A percentile compares a stretch with the other conserved stretches of the same genome.
Evolutionary conservation across 1,140 invertebrate genomes (phyloP).

Genomic region (Calliopsis andreniformis): DNA sequence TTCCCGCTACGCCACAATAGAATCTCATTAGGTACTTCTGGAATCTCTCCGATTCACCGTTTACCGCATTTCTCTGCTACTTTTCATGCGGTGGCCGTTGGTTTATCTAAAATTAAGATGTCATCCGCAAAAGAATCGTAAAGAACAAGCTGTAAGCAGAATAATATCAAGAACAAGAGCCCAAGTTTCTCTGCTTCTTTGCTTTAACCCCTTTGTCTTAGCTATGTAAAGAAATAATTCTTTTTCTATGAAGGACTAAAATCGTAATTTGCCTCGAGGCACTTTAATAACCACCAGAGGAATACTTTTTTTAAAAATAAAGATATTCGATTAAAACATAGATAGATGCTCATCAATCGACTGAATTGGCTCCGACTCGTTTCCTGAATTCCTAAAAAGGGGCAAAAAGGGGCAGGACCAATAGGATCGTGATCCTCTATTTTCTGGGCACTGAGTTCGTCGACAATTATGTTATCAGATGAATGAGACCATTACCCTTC

Average conservation of each 20-base stretch:
- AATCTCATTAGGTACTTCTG: slow-evolving; percentile 56
- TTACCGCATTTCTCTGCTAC: neutral
- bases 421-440: slow-evolving; percentile 26
- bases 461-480: slow-evolving; percentile 48
- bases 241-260: too few species aligned
- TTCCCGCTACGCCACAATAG: slow-evolving; percentile 54
- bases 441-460: neutral
- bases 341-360: too few species aligned
- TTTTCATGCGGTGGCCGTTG: slow-evolving; percentile 39
- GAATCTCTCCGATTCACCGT: neutral
- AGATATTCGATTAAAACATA: too few species aligned
- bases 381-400: neutral
- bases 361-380: neutral
- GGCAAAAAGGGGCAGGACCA: too few species aligned
- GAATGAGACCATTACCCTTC: slow-evolving; percentile 29
- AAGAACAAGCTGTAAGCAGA: neutral
- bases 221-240: neutral
- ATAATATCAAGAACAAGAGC: neutral
- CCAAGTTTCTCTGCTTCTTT: neutral
- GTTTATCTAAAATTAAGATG: slow-evolving; percentile 49
- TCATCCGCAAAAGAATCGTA: neutral
- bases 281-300: too few species aligned
- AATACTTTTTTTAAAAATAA: too few species aligned
- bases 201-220: neutral
- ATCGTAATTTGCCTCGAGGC: too few species aligned